Evolutionary conservation across 2,797 vertebrate species (phyloP), one percentile per base, ranked within the genome.

Genomic region (Danionella dracula): DNA sequence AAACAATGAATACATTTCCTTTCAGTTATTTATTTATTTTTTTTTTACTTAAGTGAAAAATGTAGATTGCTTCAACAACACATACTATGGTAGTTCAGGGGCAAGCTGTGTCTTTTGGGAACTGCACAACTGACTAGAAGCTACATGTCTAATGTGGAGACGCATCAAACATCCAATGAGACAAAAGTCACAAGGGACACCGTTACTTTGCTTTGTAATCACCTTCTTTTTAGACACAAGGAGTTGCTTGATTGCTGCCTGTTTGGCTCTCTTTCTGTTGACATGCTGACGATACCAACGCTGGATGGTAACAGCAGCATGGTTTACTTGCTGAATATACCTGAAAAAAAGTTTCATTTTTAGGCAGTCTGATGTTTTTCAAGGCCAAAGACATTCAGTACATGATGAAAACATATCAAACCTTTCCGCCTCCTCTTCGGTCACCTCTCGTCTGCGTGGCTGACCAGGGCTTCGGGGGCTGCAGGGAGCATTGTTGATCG

Each of bases 381-480:
- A 41, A 42, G 32, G 19, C 8, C 6, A 34, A 44, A 32, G 8
- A 58, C 13, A 19, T 44, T 5, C 10, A 44, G 2, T 1, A n/a
- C n/a, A n/a, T n/a, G n/a, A n/a, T 6, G 4, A 42, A 12, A 32
- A 38, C 21, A 50, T 15, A 34, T 38, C 71, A 81, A 67, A 98
- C 96, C 94, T 92, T 81, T 99, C 96, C 0, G 94, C 96, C 83
- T 99, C 96, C 81, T 96, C 93, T 69, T 97, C 92, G 0, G 92
- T 93, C 78, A 94, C 96, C 77, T 96, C 93, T 70, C 69, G 85
- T 74, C 89, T 80, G 20, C 79, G 75, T 1, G 81, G 60, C 41
- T 34, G 76, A 17, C 75, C 44, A 0, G 80, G 76, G 66, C 83
- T 83, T 1, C 75, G 76, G 0, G 80, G 78, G 67, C 84, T 82